A percentile compares a stretch with the other conserved stretches of the same genome.
Evolutionary conservation across 1,140 invertebrate species (phyloP).

Genomic region (Frieseomelitta varia): DNA sequence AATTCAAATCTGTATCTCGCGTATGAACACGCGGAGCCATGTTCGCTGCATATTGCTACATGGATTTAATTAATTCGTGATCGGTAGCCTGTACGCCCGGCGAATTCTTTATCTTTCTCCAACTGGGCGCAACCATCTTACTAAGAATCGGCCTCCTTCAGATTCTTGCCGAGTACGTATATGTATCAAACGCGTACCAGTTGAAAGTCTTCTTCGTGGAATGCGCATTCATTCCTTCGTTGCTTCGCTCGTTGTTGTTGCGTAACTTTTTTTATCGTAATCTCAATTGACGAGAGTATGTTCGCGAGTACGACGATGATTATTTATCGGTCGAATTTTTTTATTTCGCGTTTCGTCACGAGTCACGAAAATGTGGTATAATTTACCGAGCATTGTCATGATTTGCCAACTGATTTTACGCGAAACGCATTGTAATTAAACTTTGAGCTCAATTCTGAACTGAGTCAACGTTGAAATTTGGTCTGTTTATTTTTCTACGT

Average conservation of each 20-base stretch:
- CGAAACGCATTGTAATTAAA: no score
- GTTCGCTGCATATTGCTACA: slow-evolving; percentile 74
- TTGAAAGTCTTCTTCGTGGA: slow-evolving; percentile 23
- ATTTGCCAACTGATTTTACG: no score
- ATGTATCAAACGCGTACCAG: not conserved
- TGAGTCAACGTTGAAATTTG: no score
- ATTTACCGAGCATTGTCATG: no score
- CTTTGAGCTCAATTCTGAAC: no score
- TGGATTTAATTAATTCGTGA: slow-evolving; percentile 80
- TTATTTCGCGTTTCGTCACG: no score
- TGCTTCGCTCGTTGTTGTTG: not conserved
- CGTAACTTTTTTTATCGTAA: not conserved
- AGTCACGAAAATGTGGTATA: no score
- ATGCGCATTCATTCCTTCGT: slow-evolving; percentile 7
- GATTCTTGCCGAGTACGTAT: slow-evolving; percentile 15
- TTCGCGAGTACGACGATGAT: not conserved
- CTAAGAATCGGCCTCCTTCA: slow-evolving; percentile 32
- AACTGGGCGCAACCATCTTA: slow-evolving; percentile 14
- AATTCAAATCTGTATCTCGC: slow-evolving; percentile 78
- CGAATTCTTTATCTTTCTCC: slow-evolving; percentile 52
- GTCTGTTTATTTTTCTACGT: no score
- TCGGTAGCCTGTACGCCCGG: slow-evolving; percentile 64
- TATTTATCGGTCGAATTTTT: not conserved
- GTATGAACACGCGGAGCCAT: slow-evolving; percentile 74
- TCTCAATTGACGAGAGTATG: not conserved